Evolutionary conservation across 2,888 invertebrate genomes (phyloP).

Genomic region (Sabellastarte sp.): DNA sequence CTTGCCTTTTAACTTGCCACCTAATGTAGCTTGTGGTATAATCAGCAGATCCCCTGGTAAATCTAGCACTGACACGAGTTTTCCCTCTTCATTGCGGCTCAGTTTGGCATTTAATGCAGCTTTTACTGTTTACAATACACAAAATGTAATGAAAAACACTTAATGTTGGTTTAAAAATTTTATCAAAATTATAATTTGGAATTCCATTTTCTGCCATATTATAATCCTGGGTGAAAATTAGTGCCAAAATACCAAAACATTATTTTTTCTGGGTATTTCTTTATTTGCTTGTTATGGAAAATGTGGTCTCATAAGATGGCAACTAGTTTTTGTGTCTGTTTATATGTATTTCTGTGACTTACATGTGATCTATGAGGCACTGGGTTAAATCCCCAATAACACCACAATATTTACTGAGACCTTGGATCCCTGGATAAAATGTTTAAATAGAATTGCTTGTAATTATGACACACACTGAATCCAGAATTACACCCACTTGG

Average conservation of each 20-base stretch:
- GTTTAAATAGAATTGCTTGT: no score
- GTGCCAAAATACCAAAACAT: not conserved
- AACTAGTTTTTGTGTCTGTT: no score
- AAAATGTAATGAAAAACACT: not conserved
- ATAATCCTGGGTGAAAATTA: not conserved
- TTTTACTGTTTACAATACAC: constrained; percentile 40
- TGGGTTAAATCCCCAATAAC: no score
- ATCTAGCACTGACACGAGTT: constrained; percentile 49
- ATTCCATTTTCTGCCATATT: not conserved
- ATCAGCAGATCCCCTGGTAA: constrained; percentile 60
- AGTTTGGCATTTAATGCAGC: constrained; percentile 43
- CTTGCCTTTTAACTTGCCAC: constrained; percentile 60
- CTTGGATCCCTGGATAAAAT: no score
- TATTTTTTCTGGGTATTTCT: not conserved
- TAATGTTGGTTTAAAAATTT: not conserved
- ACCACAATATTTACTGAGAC: no score
- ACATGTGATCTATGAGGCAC: no score
- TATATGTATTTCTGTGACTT: no score
- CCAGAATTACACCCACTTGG: no score
- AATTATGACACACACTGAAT: no score
- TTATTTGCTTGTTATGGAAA: not conserved
- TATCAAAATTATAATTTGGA: not conserved
- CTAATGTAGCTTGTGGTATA: constrained; percentile 61
- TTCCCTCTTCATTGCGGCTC: constrained; percentile 44
- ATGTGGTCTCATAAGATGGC: no score